phyloP scores from a whole-genome alignment of 2,113 vertebrate genomes.

The Balaeniceps rex region DNA sequence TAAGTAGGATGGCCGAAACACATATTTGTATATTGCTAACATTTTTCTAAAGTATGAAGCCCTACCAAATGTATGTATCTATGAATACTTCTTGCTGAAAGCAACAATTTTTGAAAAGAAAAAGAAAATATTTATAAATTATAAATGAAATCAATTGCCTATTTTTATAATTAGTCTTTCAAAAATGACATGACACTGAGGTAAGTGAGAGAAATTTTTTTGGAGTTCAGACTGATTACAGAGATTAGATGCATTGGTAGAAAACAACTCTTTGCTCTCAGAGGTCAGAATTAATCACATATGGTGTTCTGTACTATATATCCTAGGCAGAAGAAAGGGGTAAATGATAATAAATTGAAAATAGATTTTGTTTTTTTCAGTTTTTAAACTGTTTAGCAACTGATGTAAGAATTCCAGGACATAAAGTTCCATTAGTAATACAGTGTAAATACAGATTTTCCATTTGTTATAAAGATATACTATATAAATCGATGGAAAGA shows the following conservation, averaged over 20 bases:
- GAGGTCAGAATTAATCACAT: not conserved
- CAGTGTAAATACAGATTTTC: not conserved
- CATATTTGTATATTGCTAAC: not conserved
- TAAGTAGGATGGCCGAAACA: not conserved
- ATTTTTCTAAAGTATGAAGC: not conserved
- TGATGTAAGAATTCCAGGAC: not conserved
- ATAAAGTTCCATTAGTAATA: not conserved
- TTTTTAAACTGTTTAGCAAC: conserved; percentile 1
- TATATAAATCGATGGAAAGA: not conserved
- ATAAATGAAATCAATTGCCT: not conserved
- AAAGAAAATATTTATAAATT: not conserved
- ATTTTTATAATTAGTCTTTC: not conserved
- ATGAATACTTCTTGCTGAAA: not conserved
- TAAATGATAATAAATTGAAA: not conserved
- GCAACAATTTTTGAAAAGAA: not conserved
- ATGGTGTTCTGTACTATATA: not conserved
- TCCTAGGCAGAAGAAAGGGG: not conserved
- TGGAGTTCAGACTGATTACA: not conserved
- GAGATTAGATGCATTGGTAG: not conserved
- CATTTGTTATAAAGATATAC: not conserved
- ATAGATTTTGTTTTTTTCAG: not conserved
- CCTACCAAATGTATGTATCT: not conserved
- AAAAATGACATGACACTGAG: not conserved
- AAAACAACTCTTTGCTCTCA: not conserved
- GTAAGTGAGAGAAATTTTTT: not conserved